These are phyloP conservation scores for Psilanteris sp. DNA, from an alignment of 1,140 invertebrate species.

Conservation along the genomic window DNA sequence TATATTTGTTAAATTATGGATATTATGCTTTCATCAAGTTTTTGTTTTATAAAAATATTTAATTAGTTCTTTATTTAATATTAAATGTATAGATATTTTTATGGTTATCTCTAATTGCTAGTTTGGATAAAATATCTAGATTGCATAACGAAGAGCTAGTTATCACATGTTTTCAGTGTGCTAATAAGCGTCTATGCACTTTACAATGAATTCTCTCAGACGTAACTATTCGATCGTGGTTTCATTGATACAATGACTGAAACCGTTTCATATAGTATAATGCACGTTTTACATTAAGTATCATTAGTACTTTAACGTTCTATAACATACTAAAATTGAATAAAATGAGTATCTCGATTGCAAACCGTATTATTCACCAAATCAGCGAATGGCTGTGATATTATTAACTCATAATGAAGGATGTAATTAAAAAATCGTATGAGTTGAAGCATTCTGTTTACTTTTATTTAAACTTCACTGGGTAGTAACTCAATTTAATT, in stretches of 20 bases:
- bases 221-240: constrained; percentile 25
- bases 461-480: not conserved
- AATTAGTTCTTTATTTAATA: too few species aligned
- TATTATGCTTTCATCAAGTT: too few species aligned
- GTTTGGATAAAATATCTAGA: too few species aligned
- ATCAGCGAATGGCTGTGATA: not conserved
- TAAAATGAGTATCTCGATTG: constrained; percentile 4
- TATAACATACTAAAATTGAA: constrained; percentile 6
- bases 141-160: too few species aligned
- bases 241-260: constrained; percentile 10
- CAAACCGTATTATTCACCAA: constrained; percentile 2
- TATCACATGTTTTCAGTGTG: constrained; percentile 4
- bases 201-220: constrained; percentile 27
- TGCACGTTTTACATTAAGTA: constrained; percentile 1
- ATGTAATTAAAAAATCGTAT: not conserved
- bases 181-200: constrained; percentile 13
- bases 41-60: too few species aligned
- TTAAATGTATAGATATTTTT: too few species aligned
- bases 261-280: constrained; percentile 11
- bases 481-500: not conserved
- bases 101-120: too few species aligned
- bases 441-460: too few species aligned
- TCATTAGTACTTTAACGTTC: constrained; percentile 7
- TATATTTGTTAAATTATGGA: too few species aligned
- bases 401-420: not conserved